Base-by-base conservation (phyloP, 1,140 invertebrate genomes). In the Zaprionus capensis region DNA sequence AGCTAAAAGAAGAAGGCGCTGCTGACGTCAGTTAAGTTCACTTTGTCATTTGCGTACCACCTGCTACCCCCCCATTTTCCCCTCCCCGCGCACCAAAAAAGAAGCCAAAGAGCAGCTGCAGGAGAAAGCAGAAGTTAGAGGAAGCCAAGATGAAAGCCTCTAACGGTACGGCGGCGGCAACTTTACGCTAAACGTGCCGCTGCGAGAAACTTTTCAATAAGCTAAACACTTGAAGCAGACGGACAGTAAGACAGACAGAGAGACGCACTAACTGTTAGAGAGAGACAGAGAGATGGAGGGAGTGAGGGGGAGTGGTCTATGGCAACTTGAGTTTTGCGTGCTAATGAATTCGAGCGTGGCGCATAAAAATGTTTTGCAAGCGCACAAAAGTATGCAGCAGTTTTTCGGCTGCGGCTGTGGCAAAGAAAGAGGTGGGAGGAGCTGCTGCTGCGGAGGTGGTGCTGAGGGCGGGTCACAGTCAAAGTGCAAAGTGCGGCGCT, bases 281-380 rank as follows among this genome's bases (percentile, higher is more conserved):
- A 58, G 57, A 15, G 6, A 44, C n/a, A 3, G 15, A 7, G 41
- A 7, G 41, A 46, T 2, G 4, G 41, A n/a, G 41, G 5, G 41
- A n/a, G n/a, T 7, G 62, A 36, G 5, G 1, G 41, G 31, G 11
- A 26, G n/a, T 1, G 11, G 17, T 31, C 9, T n/a, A 62, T 46
- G 41, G 41, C 41, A 71, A 61, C 56, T 68, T 73, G 58, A 77
- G 62, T 73, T 69, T 80, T 77, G 61, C 61, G 65, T 74, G 78
- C 84, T 87, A 87, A 87, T 87, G 84, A 88, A 87, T 87, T 88
- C 81, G 75, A 87, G 84, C 78, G 66, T 71, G 65, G 84, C 65
- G 68, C 78, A 88, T 88, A 72, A 87, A 88, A 88, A 83, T 81
- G 74, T 78, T 81, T 75, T 77, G 58, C 77, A 53, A 61, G 70